Base-by-base conservation (phyloP, 2,113 vertebrate species). In the Poeciliopsis prolifica region DNA sequence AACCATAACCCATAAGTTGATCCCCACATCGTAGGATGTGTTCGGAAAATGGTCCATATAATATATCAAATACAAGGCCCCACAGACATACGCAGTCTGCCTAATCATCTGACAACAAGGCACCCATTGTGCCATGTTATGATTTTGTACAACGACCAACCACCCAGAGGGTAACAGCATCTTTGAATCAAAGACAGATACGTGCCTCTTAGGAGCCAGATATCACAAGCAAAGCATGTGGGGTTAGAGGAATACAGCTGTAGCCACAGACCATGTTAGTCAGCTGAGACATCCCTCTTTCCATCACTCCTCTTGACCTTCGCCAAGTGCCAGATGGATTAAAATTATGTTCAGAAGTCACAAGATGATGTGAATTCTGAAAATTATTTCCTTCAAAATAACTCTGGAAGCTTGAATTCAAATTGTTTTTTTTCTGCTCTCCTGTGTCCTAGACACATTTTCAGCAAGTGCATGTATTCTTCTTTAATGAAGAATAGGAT, bases 41-140 rank as follows among this genome's bases (percentile, higher is more conserved):
- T 42, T 42, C 4, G 40, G 4, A 42, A 42, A 42, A 42, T 42
- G 14, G 40, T 13, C 40, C 40, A 37, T 11, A 37, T 2, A 37
- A 37, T 11, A 37, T 37, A 37, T 37, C 35, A 37, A 37, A 37
- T 3, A 37, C 35, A 37, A 37, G 35, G 10, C 35, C 67, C 9
- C 78, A 68, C 58, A 70, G 64, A 48, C 63, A 63, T 58, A 76
- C 69, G 68, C 51, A 61, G 77, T 79, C 75, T 72, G 79, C 80
- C 75, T 79, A 87, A 92, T 92, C 91, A 90, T 89, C 85, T 89
- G 86, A 92, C 86, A 91, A 91, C 90, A 92, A 92, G 89, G 81
- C 71, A 48, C 68, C 88, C 72, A 90, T 91, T 93, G 91, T 92
- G 85, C 78, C 69, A 70, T 86, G 79, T 92, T 89, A 77, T 89